These are phyloP conservation scores for Beris morrisii DNA, from an alignment of 2,888 invertebrate genomes.

Conservation along the genomic window DNA sequence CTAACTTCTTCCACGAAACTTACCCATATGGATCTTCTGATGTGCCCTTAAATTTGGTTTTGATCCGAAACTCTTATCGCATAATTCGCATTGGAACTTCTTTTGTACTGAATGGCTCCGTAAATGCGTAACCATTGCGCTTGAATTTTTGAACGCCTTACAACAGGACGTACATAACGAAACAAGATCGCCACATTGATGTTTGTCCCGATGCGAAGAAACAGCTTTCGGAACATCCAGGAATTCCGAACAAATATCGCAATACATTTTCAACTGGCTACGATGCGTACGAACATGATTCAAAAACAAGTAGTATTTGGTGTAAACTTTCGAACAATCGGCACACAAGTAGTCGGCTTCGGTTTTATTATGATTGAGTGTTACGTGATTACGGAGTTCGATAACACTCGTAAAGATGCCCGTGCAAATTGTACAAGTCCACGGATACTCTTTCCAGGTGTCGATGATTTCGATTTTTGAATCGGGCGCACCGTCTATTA, in stretches of 20 bases:
- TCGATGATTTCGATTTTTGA: conserved; percentile 9
- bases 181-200: conserved; percentile 21
- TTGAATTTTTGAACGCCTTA: conserved; percentile 42
- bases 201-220: conserved; percentile 41
- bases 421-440: conserved; percentile 41
- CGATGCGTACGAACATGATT: conserved; percentile 48
- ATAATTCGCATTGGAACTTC: conserved; percentile 39
- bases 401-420: conserved; percentile 1
- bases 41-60: conserved; percentile 43
- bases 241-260: conserved; percentile 44
- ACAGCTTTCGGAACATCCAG: conserved; percentile 38
- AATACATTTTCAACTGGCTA: conserved; percentile 41
- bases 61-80: conserved; percentile 42
- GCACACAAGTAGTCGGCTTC: conserved; percentile 43
- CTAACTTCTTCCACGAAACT: neutral
- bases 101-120: conserved; percentile 40
- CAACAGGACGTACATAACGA: conserved; percentile 44
- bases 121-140: conserved; percentile 42
- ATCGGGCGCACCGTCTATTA: neutral
- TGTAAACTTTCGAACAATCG: conserved; percentile 45
- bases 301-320: conserved; percentile 45
- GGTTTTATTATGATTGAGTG: conserved; percentile 21
- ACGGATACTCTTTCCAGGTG: conserved; percentile 41
- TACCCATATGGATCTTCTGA: conserved; percentile 44
- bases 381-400: conserved; percentile 33